These are phyloP conservation scores for Chymomyza amoena DNA, from an alignment of 2,888 invertebrate genomes.

Conservation along the genomic window DNA sequence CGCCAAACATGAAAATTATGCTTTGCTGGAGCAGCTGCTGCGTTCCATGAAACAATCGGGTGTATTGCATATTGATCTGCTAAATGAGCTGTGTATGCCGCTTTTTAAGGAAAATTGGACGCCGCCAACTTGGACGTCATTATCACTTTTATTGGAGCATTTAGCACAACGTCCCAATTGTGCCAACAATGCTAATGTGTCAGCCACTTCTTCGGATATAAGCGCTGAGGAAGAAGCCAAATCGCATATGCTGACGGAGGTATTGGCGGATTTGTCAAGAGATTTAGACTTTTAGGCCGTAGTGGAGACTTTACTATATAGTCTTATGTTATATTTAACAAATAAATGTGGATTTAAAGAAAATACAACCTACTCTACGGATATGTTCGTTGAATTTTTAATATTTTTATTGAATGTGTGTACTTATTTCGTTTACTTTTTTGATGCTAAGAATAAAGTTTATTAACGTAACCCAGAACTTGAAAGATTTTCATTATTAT, in stretches of 20 bases:
- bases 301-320: neutral
- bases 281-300: constrained; percentile 72
- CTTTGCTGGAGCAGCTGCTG: constrained; percentile 78
- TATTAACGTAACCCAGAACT: neutral
- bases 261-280: constrained; percentile 76
- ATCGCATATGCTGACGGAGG: constrained; percentile 78
- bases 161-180: constrained; percentile 48
- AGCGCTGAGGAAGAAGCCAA: constrained; percentile 62
- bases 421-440: no score
- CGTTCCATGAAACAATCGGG: constrained; percentile 80
- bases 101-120: constrained; percentile 85
- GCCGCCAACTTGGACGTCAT: constrained; percentile 70
- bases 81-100: constrained; percentile 84
- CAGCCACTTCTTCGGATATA: constrained; percentile 4
- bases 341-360: neutral
- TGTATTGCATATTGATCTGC: constrained; percentile 81
- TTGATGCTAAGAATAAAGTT: neutral
- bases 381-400: neutral
- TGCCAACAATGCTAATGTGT: neutral
- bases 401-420: no score
- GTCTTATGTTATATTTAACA: constrained; percentile 20
- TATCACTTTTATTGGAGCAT: constrained; percentile 65
- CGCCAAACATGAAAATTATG: constrained; percentile 74
- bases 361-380: neutral
- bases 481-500: neutral